Percentiles rank a stretch among this genome's conserved stretches.
phyloP scores from a whole-genome alignment of 2,113 vertebrate genomes.

The Mus pahari region DNA sequence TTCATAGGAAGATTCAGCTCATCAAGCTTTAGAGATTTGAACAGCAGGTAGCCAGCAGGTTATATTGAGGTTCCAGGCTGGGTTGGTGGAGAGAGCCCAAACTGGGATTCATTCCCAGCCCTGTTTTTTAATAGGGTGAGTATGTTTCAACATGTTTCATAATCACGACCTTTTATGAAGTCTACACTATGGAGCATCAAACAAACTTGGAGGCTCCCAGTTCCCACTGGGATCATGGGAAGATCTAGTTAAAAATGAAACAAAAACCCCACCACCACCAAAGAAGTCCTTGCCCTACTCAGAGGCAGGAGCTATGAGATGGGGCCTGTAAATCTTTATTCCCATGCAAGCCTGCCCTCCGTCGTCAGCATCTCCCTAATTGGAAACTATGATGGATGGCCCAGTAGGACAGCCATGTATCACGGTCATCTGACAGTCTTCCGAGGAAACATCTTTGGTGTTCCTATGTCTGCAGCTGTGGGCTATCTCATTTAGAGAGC shows the following conservation, averaged over 20 bases:
- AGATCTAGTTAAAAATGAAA: constrained; percentile 24
- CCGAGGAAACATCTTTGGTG: not conserved
- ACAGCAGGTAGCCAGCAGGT: not conserved
- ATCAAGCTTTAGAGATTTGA: too few relatives aligned
- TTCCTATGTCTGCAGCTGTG: not conserved
- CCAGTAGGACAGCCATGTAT: not conserved
- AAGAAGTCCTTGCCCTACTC: too few relatives aligned
- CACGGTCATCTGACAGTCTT: not conserved
- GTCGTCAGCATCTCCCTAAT: not conserved
- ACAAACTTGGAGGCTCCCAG: not conserved
- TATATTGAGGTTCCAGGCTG: not conserved
- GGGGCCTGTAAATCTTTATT: not conserved
- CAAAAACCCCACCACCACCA: not conserved
- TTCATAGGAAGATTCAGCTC: not conserved
- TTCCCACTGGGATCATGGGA: not conserved
- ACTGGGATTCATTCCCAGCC: not conserved
- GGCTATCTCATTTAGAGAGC: accelerated
- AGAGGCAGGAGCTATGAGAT: not conserved
- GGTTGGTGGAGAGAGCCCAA: not conserved
- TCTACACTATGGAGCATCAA: not conserved
- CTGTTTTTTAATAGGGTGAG: constrained; percentile 11
- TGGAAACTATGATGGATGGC: not conserved
- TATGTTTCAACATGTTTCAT: constrained; percentile 3
- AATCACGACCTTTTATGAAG: constrained; percentile 40
- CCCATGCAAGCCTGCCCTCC: not conserved